Evolutionary conservation across 2,888 invertebrate genomes (phyloP).

Genomic region (Polylopha cassiicola): DNA sequence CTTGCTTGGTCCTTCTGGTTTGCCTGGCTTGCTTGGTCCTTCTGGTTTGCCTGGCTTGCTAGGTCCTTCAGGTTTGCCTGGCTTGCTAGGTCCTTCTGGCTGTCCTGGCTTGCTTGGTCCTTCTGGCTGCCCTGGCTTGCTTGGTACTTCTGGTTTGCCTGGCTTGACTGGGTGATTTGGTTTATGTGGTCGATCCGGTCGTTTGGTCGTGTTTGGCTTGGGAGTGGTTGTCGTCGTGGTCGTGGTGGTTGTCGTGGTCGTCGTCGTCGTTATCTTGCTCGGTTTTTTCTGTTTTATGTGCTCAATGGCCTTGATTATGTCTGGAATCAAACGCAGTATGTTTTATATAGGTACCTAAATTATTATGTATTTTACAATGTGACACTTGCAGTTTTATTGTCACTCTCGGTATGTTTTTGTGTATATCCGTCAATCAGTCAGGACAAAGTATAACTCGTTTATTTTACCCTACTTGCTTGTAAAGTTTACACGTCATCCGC

Average conservation of each 20-base stretch:
- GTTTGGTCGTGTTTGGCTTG: not conserved
- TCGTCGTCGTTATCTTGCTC: slow-evolving; percentile 12
- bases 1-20: not conserved
- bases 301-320: slow-evolving; percentile 23
- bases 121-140: not conserved
- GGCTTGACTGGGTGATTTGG: slow-evolving; percentile 11
- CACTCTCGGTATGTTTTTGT: no score
- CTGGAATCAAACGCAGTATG: slow-evolving; percentile 10
- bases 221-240: slow-evolving; percentile 12
- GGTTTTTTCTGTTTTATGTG: slow-evolving; percentile 23
- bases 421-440: no score
- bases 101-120: not conserved
- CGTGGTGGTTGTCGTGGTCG: slow-evolving; percentile 8
- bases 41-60: not conserved
- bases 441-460: no score
- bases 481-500: no score
- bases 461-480: no score
- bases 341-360: slow-evolving; percentile 4
- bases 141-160: slow-evolving; percentile 3
- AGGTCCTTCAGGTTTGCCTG: slow-evolving; percentile 3
- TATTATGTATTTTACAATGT: no score
- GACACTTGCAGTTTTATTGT: no score
- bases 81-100: not conserved
- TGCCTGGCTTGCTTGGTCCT: slow-evolving; percentile 2
- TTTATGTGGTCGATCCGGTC: slow-evolving; percentile 11